These are phyloP conservation scores for Cottus gobio DNA, from an alignment of 2,113 vertebrate species.

Conservation along the genomic window DNA sequence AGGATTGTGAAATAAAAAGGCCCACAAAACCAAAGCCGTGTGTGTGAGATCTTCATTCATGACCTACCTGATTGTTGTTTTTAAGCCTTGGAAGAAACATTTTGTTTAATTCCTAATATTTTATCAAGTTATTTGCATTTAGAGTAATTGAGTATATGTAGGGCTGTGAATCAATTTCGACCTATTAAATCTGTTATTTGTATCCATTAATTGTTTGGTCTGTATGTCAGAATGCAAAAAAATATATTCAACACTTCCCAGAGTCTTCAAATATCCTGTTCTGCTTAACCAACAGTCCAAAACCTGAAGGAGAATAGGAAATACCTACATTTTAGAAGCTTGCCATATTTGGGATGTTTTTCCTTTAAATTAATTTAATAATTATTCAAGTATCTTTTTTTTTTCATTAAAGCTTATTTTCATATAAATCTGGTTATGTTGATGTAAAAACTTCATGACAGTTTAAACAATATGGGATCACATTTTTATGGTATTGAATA, in stretches of 20 bases:
- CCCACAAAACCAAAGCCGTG: conserved; percentile 78
- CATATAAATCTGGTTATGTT: background rate
- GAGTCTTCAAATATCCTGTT: background rate
- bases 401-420: no score
- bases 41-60: conserved; percentile 27
- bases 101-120: background rate
- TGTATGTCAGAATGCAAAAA: background rate
- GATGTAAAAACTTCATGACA: background rate
- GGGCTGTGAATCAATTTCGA: background rate
- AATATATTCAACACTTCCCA: background rate
- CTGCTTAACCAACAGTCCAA: no score
- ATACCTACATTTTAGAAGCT: no score
- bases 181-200: background rate
- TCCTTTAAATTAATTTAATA: background rate
- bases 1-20: conserved; percentile 86
- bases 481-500: background rate
- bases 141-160: background rate
- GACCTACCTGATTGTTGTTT: background rate
- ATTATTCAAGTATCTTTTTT: background rate
- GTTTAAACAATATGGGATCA: no score
- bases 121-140: background rate
- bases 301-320: no score
- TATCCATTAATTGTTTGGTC: background rate
- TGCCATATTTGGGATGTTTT: background rate
- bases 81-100: background rate